These are phyloP conservation scores for Phengaris alcon DNA, from an alignment of 2,888 invertebrate genomes.

Conservation along the genomic window DNA sequence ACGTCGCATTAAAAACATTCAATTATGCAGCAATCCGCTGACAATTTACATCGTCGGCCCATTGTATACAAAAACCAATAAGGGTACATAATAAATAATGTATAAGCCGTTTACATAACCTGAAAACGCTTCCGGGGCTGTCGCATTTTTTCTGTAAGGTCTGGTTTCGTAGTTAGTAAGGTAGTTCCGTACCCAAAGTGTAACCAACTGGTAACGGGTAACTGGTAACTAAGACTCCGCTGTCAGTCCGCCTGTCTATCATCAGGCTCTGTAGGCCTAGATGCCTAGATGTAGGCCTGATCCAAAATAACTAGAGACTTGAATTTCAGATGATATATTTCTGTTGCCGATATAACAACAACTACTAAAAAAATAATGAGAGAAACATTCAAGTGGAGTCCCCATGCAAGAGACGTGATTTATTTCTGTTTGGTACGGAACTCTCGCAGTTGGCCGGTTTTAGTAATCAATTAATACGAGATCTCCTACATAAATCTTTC, in stretches of 20 bases:
- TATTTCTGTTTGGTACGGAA: neutral
- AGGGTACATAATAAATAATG: slow-evolving; percentile 48
- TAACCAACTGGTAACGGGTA: slow-evolving; percentile 39
- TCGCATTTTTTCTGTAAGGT: slow-evolving; percentile 44
- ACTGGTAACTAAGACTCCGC: no score
- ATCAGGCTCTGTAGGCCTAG: no score
- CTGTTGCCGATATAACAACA: no score
- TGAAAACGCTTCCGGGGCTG: slow-evolving; percentile 65
- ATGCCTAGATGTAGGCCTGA: no score
- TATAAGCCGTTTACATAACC: slow-evolving; percentile 53
- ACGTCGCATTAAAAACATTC: slow-evolving; percentile 37
- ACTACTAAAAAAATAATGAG: no score
- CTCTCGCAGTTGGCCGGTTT: neutral
- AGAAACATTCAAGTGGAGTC: no score
- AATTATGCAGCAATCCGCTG: slow-evolving; percentile 42
- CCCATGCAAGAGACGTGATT: no score
- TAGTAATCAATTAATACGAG: slow-evolving; percentile 40
- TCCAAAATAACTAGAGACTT: no score
- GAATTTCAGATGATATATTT: no score
- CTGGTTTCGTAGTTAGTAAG: slow-evolving; percentile 47
- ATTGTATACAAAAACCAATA: slow-evolving; percentile 49
- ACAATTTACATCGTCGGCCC: slow-evolving; percentile 44
- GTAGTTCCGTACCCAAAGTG: slow-evolving; percentile 19
- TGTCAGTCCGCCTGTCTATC: no score
- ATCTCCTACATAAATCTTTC: slow-evolving; percentile 37